Conservation (phyloP, 2,113 vertebrate species). For the Malurus cyaneus region DNA sequence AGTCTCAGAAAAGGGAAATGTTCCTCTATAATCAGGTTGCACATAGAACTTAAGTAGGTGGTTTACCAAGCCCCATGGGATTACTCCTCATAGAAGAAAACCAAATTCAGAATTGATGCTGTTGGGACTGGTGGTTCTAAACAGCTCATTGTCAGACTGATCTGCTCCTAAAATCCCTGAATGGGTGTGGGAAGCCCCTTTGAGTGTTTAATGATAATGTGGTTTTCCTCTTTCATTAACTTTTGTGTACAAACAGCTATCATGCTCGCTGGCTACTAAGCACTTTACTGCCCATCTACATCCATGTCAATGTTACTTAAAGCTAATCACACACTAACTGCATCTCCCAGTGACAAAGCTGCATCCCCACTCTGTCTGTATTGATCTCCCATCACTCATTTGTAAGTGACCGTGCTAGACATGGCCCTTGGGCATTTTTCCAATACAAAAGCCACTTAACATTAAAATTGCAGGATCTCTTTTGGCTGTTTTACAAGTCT, state of each 20-base stretch:
- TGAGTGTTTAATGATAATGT: constrained; percentile 52
- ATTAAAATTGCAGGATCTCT: constrained; percentile 77
- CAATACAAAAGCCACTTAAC: constrained; percentile 85
- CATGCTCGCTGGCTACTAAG: constrained; percentile 24
- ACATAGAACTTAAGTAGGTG: background rate
- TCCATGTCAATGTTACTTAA: constrained; percentile 46
- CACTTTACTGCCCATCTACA: constrained; percentile 37
- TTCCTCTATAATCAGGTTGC: background rate
- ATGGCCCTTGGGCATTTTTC: constrained; percentile 82
- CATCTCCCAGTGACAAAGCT: constrained; percentile 80
- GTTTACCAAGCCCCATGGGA: background rate
- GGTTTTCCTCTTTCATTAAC: constrained; percentile 68
- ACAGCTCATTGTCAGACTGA: constrained; percentile 19
- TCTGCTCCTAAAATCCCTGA: constrained; percentile 33
- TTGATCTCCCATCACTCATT: constrained; percentile 85
- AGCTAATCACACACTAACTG: constrained; percentile 77
- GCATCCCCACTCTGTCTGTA: constrained; percentile 78
- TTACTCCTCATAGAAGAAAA: background rate
- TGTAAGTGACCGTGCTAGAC: constrained; percentile 84
- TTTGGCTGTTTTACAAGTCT: constrained; percentile 58
- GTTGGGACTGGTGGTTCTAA: background rate
- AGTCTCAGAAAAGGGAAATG: background rate
- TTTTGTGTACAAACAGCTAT: constrained; percentile 58
- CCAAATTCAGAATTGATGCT: constrained; percentile 10
- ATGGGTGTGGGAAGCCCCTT: constrained; percentile 16